phyloP scores from a whole-genome alignment of 2,797 vertebrate species.

The Brachyalestes nurse region DNA sequence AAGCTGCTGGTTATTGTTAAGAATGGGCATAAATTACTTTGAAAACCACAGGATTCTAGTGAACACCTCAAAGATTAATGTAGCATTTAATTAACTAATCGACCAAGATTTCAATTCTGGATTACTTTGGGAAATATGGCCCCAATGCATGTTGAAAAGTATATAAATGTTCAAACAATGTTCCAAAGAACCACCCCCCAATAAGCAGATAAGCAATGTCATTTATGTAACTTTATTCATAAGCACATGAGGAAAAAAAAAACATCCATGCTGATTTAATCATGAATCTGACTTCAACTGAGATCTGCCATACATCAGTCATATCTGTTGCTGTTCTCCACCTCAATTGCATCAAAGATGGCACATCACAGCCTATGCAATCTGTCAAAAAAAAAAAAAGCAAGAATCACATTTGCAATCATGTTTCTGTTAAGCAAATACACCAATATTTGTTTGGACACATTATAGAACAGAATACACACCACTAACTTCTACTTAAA shows the following conservation, averaged over 20 bases:
- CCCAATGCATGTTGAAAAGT: neutral
- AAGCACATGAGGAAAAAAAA: no score
- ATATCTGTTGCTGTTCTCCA: neutral
- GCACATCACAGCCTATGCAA: neutral
- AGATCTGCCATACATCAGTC: no score
- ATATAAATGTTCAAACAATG: no score
- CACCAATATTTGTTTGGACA: neutral
- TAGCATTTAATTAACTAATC: no score
- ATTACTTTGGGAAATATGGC: neutral
- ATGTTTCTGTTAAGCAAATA: neutral
- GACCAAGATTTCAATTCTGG: neutral
- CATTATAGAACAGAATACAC: neutral
- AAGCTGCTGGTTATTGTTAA: no score
- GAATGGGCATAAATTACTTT: no score
- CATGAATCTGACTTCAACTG: neutral
- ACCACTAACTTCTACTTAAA: neutral
- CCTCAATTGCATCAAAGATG: neutral
- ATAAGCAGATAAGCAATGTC: neutral
- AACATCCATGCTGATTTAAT: neutral
- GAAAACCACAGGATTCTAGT: no score
- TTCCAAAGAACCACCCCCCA: no score
- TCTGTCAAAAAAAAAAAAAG: neutral
- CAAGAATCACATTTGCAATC: neutral
- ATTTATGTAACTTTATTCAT: neutral
- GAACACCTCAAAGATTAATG: no score